A percentile compares a stretch with the other conserved stretches of the same genome.
phyloP scores from a whole-genome alignment of 1,140 invertebrate genomes.

The Megalopta genalis region DNA sequence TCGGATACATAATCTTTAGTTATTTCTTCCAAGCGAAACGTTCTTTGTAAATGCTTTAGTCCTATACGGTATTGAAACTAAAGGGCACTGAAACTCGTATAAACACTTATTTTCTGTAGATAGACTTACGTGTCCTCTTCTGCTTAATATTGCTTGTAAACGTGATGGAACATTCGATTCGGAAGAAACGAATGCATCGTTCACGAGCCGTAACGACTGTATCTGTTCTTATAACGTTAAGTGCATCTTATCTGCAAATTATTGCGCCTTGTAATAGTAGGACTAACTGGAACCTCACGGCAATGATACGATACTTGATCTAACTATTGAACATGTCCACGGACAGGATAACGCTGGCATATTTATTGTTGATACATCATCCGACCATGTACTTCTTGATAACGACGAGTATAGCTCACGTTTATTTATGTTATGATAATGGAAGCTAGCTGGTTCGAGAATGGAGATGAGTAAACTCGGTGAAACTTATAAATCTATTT shows the following conservation, averaged over 20 bases:
- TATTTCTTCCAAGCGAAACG: too few species aligned
- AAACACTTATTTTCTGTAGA: too few species aligned
- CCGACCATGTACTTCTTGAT: background rate
- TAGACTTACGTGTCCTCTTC: too few species aligned
- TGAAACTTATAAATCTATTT: too few species aligned
- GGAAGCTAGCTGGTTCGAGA: background rate
- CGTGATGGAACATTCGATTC: background rate
- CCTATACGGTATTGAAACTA: too few species aligned
- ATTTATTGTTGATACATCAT: conserved; percentile 10
- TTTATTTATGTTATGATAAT: background rate
- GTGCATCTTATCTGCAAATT: conserved; percentile 21
- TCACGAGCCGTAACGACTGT: conserved; percentile 8
- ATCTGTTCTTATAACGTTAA: conserved; percentile 2
- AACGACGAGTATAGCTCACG: background rate
- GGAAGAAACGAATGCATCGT: conserved; percentile 1
- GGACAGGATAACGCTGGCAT: conserved; percentile 21
- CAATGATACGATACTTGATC: conserved; percentile 36
- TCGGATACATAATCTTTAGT: too few species aligned
- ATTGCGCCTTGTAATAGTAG: conserved; percentile 20
- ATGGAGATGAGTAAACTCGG: too few species aligned
- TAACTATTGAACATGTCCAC: conserved; percentile 27
- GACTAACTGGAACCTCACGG: conserved; percentile 23
- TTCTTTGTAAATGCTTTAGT: too few species aligned
- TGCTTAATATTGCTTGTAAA: background rate
- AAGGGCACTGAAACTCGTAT: too few species aligned